phyloP scores from a whole-genome alignment of 1,140 invertebrate genomes.

The Venturia canescens region DNA sequence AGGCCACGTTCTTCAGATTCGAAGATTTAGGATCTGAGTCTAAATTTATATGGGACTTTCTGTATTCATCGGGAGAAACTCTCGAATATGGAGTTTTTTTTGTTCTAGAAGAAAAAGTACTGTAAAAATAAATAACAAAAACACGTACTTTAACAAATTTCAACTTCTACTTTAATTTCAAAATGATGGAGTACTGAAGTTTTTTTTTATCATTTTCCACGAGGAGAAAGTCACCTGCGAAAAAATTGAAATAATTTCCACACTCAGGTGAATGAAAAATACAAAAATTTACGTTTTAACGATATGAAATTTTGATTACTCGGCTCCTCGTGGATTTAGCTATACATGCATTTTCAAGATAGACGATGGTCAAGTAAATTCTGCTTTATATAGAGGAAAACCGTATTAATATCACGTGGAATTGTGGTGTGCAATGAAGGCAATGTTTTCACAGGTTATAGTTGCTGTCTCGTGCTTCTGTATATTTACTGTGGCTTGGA shows the following conservation, averaged over 20 bases:
- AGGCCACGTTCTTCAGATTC: too few relatives aligned
- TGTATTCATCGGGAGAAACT: background rate
- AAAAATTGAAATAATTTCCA: too few relatives aligned
- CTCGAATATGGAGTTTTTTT: background rate
- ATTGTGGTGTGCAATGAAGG: conserved; percentile 19
- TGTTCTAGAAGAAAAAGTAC: background rate
- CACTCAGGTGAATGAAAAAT: too few relatives aligned
- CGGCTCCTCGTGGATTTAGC: too few relatives aligned
- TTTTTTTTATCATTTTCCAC: too few relatives aligned
- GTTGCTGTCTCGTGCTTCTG: background rate
- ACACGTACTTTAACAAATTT: background rate
- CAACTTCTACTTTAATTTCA: background rate
- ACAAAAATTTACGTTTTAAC: too few relatives aligned
- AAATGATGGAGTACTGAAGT: too few relatives aligned
- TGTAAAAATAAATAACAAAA: too few relatives aligned
- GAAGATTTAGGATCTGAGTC: too few relatives aligned
- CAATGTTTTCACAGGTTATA: conserved; percentile 14
- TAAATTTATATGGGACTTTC: too few relatives aligned
- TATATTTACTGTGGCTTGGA: background rate
- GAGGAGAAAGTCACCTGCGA: too few relatives aligned
- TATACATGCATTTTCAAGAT: background rate
- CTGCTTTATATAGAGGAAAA: background rate
- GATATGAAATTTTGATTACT: too few relatives aligned
- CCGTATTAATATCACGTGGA: background rate
- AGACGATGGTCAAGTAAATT: background rate